Percentiles rank a stretch among this genome's conserved stretches.
Evolutionary conservation across 2,113 vertebrate genomes (phyloP).

Genomic region (Pseudolaguvia tuberculata): DNA sequence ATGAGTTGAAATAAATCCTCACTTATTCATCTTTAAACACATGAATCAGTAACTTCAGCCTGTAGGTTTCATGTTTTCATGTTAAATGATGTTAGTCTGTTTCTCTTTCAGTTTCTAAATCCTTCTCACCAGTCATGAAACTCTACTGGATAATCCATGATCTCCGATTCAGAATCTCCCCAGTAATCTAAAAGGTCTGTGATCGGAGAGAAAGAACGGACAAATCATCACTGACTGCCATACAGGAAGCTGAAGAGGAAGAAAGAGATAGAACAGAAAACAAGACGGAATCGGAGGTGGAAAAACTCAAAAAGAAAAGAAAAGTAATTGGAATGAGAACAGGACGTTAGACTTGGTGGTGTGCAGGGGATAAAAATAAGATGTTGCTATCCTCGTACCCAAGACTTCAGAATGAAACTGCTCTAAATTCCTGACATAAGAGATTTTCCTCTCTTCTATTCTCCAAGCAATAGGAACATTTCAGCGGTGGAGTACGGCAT

Average conservation of each 20-base stretch:
- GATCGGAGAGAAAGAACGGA: background rate
- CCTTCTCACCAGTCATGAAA: conserved; percentile 4
- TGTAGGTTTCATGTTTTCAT: no score
- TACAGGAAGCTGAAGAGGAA: background rate
- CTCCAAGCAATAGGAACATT: no score
- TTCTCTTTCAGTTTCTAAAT: background rate
- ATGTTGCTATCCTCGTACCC: conserved; percentile 12
- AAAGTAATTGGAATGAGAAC: background rate
- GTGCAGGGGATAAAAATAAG: conserved; percentile 40
- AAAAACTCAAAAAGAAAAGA: no score
- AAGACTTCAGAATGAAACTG: conserved; percentile 14
- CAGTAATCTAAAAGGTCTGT: background rate
- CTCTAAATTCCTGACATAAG: conserved; percentile 4
- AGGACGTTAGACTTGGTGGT: conserved; percentile 7
- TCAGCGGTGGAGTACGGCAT: no score
- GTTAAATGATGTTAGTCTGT: no score
- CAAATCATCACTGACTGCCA: background rate
- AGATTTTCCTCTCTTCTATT: background rate
- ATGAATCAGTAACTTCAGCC: background rate
- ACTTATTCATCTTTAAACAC: background rate
- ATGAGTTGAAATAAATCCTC: no score
- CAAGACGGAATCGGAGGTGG: no score
- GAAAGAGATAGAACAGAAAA: no score
- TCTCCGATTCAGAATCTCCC: background rate
- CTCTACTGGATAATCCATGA: conserved; percentile 12